Conservation (phyloP, 1,140 invertebrate species). For the Teleopsis dalmanni region DNA sequence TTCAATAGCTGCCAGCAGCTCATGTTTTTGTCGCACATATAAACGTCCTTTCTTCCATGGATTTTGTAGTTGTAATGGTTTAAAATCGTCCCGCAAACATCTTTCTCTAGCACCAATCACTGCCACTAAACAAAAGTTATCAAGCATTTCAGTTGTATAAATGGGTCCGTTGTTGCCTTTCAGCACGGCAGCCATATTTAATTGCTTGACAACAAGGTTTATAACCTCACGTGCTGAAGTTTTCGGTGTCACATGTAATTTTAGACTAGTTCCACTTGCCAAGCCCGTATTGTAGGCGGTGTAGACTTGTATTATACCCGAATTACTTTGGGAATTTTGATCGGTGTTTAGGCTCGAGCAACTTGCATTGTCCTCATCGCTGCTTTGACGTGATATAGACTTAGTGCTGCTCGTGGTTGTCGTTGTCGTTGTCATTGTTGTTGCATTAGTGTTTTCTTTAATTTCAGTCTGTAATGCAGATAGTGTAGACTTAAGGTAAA, state of each 20-base stretch:
- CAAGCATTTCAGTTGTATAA: constrained; percentile 68
- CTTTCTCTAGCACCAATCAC: constrained; percentile 87
- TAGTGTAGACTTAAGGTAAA: constrained; percentile 44
- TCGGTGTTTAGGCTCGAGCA: constrained; percentile 31
- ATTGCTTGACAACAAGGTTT: constrained; percentile 84
- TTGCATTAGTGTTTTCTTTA: constrained; percentile 10
- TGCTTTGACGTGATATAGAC: constrained; percentile 31
- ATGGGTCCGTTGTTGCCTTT: constrained; percentile 71
- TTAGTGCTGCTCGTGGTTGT: constrained; percentile 21
- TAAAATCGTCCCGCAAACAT: constrained; percentile 87
- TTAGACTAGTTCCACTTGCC: constrained; percentile 83
- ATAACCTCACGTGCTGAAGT: constrained; percentile 91
- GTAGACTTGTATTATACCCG: constrained; percentile 74
- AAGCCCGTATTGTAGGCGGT: constrained; percentile 92
- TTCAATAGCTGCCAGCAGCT: constrained; percentile 77
- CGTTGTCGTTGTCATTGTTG: constrained; percentile 16
- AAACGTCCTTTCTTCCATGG: constrained; percentile 90
- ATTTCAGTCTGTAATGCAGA: constrained; percentile 31
- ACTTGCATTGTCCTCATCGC: constrained; percentile 33
- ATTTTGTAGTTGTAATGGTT: constrained; percentile 83
- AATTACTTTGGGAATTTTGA: constrained; percentile 10
- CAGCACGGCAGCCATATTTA: constrained; percentile 84
- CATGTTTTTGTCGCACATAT: constrained; percentile 83
- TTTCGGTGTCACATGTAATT: constrained; percentile 80
- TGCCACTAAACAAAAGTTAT: constrained; percentile 87